A percentile compares a stretch with the other conserved stretches of the same genome.
These are phyloP conservation scores for Prinia subflava DNA, from an alignment of 2,113 vertebrate species.

Conservation along the genomic window DNA sequence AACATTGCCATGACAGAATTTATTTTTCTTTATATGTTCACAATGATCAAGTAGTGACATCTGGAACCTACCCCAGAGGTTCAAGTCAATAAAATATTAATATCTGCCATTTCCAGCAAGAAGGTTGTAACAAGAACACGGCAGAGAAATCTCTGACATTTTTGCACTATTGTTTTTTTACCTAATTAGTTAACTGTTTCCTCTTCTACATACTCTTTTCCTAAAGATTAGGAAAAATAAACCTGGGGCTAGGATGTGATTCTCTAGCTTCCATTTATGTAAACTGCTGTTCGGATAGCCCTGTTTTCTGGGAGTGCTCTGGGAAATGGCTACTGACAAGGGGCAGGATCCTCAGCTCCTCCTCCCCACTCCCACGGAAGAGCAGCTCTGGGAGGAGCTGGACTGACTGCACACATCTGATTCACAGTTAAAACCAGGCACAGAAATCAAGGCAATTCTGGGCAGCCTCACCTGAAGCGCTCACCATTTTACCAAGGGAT, in stretches of 20 bases:
- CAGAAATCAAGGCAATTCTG: neutral
- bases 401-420: neutral
- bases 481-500: neutral
- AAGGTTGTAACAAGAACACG: neutral
- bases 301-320: neutral
- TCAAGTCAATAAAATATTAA: slow-evolving; percentile 57
- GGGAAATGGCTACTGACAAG: neutral
- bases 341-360: neutral
- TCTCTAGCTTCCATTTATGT: neutral
- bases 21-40: neutral
- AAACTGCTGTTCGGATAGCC: neutral
- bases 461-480: neutral
- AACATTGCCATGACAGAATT: neutral
- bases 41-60: slow-evolving; percentile 35
- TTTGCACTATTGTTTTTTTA: neutral
- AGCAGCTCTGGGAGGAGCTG: neutral
- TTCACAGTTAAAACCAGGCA: neutral
- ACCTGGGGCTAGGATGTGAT: neutral
- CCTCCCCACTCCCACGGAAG: fast-evolving
- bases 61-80: slow-evolving; percentile 44
- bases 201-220: neutral
- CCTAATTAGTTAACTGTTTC: neutral
- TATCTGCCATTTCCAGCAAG: neutral
- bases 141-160: neutral
- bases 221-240: neutral